Evolutionary conservation across 1,140 invertebrate genomes (phyloP).

Genomic region (Hycleus phaleratus): DNA sequence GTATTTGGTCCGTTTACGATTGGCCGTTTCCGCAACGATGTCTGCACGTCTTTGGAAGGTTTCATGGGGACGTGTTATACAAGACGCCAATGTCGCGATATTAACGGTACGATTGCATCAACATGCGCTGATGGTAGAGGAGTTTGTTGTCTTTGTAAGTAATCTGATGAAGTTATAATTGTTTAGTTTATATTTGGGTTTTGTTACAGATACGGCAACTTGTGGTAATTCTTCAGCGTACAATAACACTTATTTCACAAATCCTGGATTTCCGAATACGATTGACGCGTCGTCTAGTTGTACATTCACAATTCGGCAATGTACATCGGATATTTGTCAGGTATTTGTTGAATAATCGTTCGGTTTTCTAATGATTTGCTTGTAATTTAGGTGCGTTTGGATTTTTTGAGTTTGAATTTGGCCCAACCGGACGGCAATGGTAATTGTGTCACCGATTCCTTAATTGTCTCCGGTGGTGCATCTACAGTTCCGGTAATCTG

Average conservation of each 20-base stretch:
- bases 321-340: conserved; percentile 65
- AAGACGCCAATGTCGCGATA: conserved; percentile 58
- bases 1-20: conserved; percentile 44
- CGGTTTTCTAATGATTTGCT: too few species aligned
- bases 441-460: conserved; percentile 58
- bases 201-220: conserved; percentile 20
- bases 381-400: conserved; percentile 46
- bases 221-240: conserved; percentile 60
- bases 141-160: conserved; percentile 72
- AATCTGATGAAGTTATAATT: conserved; percentile 16
- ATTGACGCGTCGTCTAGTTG: conserved; percentile 59
- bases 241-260: conserved; percentile 80
- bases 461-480: conserved; percentile 60
- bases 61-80: conserved; percentile 69
- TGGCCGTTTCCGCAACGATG: conserved; percentile 60
- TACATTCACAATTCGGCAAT: conserved; percentile 59
- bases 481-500: conserved; percentile 64
- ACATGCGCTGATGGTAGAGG: conserved; percentile 58
- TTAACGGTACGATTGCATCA: conserved; percentile 62
- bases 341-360: conserved; percentile 37
- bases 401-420: conserved; percentile 66
- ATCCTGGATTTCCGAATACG: conserved; percentile 59
- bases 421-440: conserved; percentile 67
- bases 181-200: neutral
- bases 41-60: conserved; percentile 53